These are phyloP conservation scores for Oscheius myriophilus DNA, from an alignment of 2,888 invertebrate genomes.

Conservation along the genomic window DNA sequence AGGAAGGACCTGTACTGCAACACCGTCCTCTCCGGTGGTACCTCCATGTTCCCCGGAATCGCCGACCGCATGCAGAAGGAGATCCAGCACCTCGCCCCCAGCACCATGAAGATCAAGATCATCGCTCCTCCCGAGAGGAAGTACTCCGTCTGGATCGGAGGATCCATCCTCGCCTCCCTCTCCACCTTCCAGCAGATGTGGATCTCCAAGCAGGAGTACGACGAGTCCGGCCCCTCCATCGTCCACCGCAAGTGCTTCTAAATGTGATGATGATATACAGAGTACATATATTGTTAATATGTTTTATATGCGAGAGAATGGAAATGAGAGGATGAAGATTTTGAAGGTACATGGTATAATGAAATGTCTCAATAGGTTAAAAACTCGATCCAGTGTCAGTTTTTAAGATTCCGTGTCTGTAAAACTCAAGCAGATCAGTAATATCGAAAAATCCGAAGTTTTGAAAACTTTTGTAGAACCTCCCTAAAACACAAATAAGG, in stretches of 20 bases:
- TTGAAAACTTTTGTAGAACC: too few species aligned
- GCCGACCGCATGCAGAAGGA: constrained; percentile 97
- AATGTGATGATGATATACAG: constrained; percentile 21
- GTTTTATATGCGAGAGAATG: too few species aligned
- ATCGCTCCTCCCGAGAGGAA: constrained; percentile 83
- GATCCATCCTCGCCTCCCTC: constrained; percentile 91
- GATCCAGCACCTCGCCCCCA: constrained; percentile 66
- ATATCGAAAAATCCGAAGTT: too few species aligned
- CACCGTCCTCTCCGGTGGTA: constrained; percentile 70
- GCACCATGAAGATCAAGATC: constrained; percentile 75
- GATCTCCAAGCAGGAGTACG: constrained; percentile 75
- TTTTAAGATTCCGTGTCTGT: too few species aligned
- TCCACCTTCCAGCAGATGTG: constrained; percentile 92
- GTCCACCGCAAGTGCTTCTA: constrained; percentile 65
- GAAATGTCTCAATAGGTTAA: too few species aligned
- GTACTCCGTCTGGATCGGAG: constrained; percentile 98
- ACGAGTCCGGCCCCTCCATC: constrained; percentile 62
- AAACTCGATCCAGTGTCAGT: too few species aligned
- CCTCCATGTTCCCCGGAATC: constrained; percentile 94
- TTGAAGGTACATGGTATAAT: too few species aligned
- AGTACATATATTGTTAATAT: too few species aligned
- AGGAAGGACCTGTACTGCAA: constrained; percentile 85
- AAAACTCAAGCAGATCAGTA: too few species aligned
- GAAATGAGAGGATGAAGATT: too few species aligned
- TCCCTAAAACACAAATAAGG: too few species aligned